phyloP scores from a whole-genome alignment of 2,888 invertebrate species.

The Apantesis nais region DNA sequence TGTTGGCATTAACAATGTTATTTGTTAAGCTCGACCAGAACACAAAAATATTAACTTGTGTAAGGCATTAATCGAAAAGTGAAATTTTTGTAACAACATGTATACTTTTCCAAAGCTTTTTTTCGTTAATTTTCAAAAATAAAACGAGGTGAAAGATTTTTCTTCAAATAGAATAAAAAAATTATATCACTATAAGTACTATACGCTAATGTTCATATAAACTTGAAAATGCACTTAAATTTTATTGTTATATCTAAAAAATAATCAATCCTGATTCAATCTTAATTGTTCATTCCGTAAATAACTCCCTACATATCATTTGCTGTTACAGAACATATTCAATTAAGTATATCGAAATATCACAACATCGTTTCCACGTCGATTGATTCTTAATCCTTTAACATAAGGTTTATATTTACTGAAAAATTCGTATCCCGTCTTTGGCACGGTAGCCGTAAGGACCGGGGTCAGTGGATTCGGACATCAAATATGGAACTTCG shows the following conservation, averaged over 20 bases:
- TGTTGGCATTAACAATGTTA: no score
- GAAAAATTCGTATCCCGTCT: constrained; percentile 18
- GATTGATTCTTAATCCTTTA: constrained; percentile 19
- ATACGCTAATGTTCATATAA: no score
- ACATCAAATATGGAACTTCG: constrained; percentile 68
- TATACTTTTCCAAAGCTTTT: no score
- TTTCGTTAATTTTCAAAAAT: no score
- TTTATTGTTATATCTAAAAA: constrained; percentile 16
- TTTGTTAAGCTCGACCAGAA: no score
- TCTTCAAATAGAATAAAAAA: no score
- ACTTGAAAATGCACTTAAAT: no score
- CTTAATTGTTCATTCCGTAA: constrained; percentile 34
- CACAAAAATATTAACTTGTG: no score
- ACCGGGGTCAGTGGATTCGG: constrained; percentile 50
- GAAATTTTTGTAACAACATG: no score
- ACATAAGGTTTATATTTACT: constrained; percentile 35
- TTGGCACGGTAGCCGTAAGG: constrained; percentile 31
- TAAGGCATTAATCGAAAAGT: no score
- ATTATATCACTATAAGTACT: no score
- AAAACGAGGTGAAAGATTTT: no score
- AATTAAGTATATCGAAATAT: constrained; percentile 43
- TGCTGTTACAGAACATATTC: constrained; percentile 53
- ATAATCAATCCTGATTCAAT: constrained; percentile 24
- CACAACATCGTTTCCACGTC: not conserved
- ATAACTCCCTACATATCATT: constrained; percentile 50